A percentile compares a stretch with the other conserved stretches of the same genome.
Conservation (phyloP, 64 coral and sea anemone species). For the Dendrophyllia cribrosa region DNA sequence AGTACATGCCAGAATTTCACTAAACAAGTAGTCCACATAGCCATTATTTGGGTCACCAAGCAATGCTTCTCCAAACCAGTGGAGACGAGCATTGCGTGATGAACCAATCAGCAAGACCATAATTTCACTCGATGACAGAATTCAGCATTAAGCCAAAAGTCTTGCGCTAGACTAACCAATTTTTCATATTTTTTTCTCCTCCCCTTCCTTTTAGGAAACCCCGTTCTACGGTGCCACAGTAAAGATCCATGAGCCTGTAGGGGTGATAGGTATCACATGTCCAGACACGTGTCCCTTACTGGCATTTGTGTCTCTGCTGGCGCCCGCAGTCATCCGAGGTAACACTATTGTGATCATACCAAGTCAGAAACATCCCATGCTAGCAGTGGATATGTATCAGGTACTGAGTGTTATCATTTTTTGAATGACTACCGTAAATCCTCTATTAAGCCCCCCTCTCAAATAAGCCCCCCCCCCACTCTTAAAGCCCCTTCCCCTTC, state of each 20-base stretch:
- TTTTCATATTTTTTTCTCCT: neutral
- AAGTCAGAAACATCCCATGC: slow-evolving; percentile 91
- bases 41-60: too few relatives aligned
- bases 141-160: too few relatives aligned
- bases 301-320: slow-evolving; percentile 86
- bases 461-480: too few relatives aligned
- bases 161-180: too few relatives aligned
- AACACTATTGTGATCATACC: slow-evolving; percentile 93
- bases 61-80: too few relatives aligned
- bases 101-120: too few relatives aligned
- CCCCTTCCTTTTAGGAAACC: slow-evolving; percentile 74
- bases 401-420: slow-evolving; percentile 3
- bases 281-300: slow-evolving; percentile 84
- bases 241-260: slow-evolving; percentile 92
- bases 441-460: too few relatives aligned
- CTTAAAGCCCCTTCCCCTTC: too few relatives aligned
- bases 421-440: neutral
- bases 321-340: slow-evolving; percentile 89
- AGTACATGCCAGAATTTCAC: too few relatives aligned
- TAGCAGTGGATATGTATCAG: slow-evolving; percentile 97
- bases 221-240: slow-evolving; percentile 95
- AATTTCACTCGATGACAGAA: too few relatives aligned
- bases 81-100: too few relatives aligned
- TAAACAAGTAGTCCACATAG: too few relatives aligned
- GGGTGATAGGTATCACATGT: slow-evolving; percentile 90